phyloP scores from a whole-genome alignment of 2,888 invertebrate species.

The Thumatha senex region DNA sequence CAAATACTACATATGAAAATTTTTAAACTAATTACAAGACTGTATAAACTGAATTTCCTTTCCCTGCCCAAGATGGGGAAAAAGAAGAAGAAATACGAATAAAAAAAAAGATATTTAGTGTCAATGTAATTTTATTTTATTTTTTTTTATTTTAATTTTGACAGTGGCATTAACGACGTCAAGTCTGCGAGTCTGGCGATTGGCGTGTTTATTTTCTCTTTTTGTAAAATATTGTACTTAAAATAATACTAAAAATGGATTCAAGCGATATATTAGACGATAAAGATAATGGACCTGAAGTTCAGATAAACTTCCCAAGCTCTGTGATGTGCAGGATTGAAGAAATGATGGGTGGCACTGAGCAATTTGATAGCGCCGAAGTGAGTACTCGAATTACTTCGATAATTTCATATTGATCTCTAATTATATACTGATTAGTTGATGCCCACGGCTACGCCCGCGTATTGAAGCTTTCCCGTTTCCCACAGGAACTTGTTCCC shows the following conservation, averaged over 20 bases:
- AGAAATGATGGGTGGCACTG: constrained; percentile 94
- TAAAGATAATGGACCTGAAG: constrained; percentile 73
- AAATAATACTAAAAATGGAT: constrained; percentile 53
- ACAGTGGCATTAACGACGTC: constrained; percentile 14
- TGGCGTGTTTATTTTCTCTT: constrained; percentile 8
- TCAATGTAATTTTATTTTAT: no score
- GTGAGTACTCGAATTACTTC: constrained; percentile 41
- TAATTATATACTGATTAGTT: not conserved
- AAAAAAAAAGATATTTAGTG: no score
- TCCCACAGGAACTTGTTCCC: no score
- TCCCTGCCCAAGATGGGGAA: no score
- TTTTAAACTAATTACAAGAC: no score
- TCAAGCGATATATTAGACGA: constrained; percentile 65
- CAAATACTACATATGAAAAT: no score
- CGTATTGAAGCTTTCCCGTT: no score
- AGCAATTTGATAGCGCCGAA: constrained; percentile 91
- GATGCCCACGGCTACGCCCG: no score
- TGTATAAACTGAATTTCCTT: no score
- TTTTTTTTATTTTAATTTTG: no score
- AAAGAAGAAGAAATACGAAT: no score
- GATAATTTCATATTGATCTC: not conserved
- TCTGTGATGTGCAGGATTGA: constrained; percentile 96
- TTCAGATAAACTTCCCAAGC: constrained; percentile 87
- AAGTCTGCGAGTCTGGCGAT: constrained; percentile 11
- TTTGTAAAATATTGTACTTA: constrained; percentile 8